Evolutionary conservation across 1,140 invertebrate species (phyloP), one percentile per base, ranked within the genome.

Genomic region (Drosophila prosaltans): DNA sequence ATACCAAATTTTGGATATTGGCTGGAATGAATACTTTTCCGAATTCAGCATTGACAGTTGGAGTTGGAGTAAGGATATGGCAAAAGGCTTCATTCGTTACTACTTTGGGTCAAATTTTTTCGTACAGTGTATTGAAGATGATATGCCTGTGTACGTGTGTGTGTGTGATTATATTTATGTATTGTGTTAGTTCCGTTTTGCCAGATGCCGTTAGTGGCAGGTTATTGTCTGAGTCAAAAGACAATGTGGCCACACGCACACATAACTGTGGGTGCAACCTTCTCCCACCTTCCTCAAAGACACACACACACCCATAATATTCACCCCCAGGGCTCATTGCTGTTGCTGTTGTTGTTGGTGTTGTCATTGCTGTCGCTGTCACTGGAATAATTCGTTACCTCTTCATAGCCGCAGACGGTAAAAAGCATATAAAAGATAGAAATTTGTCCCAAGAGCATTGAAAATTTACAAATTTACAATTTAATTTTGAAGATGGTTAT

Each of bases 381-480:
- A 61, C 51, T 67, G 81, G 55, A 74, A 78, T 75, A 85, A 85
- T 85, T 85, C 59, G 68, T 84, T 77, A 84, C 64, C 69, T 78
- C 65, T 69, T 76, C 65, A 55, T 78, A 59, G 79, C 75, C 74
- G 74, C 81, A 85, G 81, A 85, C 78, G 41, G 62, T 10, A 59
- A 67, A 51, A 70, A 69, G 65, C 74, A 81, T 80, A 85, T 81
- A 85, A 85, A 86, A 86, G 81, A 78, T 78, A 81, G 67, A 81
- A 86, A 86, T 86, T 86, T 79, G 75, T 86, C 82, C 82, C 82
- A 79, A 60, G 82, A 86, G 82, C 79, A 69, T 86, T 79, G 60
- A 76, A 71, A 86, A 86, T 86, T 86, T 86, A 86, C 82, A 71
- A 86, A 86, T 86, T 86, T 86, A 86, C 82, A 86, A 86, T 86